Percentiles rank a stretch among this genome's conserved stretches.
phyloP scores from a whole-genome alignment of 2,888 invertebrate species.

The Brenthis daphne region DNA sequence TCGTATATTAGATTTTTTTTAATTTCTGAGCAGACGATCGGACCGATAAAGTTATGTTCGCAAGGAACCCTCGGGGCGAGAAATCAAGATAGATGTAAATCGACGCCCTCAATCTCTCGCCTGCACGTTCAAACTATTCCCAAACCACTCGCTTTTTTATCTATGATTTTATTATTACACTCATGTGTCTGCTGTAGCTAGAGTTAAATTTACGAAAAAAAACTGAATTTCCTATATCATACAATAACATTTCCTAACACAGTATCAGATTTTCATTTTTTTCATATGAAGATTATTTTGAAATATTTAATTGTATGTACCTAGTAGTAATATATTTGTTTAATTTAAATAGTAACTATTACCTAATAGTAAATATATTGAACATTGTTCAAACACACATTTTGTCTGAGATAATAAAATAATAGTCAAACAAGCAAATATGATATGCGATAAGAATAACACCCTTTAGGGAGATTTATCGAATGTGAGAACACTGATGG shows the following conservation, averaged over 20 bases:
- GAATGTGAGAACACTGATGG: background rate
- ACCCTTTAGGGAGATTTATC: conserved; percentile 7
- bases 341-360: too few species aligned
- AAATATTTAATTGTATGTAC: too few species aligned
- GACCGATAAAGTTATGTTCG: conserved; percentile 31
- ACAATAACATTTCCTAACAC: too few species aligned
- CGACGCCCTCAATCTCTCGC: conserved; percentile 39
- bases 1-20: conserved; percentile 8
- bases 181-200: background rate
- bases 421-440: conserved; percentile 5
- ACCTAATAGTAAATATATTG: too few species aligned
- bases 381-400: too few species aligned
- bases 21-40: conserved; percentile 27
- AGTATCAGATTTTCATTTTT: too few species aligned
- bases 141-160: conserved; percentile 37
- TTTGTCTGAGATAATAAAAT: background rate
- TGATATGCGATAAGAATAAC: background rate
- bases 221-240: too few species aligned
- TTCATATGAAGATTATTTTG: too few species aligned
- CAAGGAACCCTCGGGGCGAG: conserved; percentile 50
- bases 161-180: conserved; percentile 7
- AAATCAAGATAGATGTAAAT: conserved; percentile 57
- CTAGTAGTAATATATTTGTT: too few species aligned
- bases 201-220: background rate
- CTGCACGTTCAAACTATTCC: conserved; percentile 40